Conservation (phyloP, 2,888 invertebrate species). For the Caenorhabditis sp. region DNA sequence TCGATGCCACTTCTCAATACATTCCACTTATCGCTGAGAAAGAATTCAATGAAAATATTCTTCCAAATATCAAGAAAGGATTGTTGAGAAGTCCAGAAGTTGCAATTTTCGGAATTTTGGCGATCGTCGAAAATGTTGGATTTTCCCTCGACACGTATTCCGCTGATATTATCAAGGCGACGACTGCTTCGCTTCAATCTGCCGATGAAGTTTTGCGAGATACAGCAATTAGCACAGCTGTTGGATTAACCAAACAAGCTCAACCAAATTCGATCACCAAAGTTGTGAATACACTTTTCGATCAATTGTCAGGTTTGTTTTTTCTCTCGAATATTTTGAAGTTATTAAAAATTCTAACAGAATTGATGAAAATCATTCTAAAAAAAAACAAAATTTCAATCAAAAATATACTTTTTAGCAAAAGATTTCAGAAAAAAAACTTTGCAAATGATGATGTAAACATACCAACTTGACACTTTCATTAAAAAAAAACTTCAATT, state of each 20-base stretch:
- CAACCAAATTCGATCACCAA: constrained; percentile 19
- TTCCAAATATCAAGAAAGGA: constrained; percentile 88
- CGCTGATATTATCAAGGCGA: constrained; percentile 39
- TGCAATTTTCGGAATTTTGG: constrained; percentile 75
- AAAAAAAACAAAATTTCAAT: too few species aligned
- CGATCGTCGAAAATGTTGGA: constrained; percentile 20
- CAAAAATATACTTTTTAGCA: too few species aligned
- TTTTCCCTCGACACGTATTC: constrained; percentile 37
- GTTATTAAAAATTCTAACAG: not conserved
- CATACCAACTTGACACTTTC: too few species aligned
- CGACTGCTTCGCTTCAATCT: constrained; percentile 16
- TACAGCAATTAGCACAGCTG: constrained; percentile 26
- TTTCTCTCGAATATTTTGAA: too few species aligned
- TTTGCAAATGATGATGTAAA: too few species aligned
- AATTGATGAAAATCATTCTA: too few species aligned
- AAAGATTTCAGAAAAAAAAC: too few species aligned
- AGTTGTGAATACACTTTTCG: constrained; percentile 37
- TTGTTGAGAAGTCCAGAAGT: constrained; percentile 93
- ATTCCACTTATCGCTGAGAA: constrained; percentile 23
- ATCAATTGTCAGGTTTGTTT: constrained; percentile 24
- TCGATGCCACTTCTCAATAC: constrained; percentile 13
- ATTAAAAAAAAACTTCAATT: too few species aligned
- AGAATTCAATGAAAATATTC: constrained; percentile 78
- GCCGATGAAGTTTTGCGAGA: constrained; percentile 22
- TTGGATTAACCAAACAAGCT: constrained; percentile 15